Percentiles rank a stretch among this genome's conserved stretches.
Conservation (phyloP, 2,888 invertebrate species). For the Escarpia spicata region DNA sequence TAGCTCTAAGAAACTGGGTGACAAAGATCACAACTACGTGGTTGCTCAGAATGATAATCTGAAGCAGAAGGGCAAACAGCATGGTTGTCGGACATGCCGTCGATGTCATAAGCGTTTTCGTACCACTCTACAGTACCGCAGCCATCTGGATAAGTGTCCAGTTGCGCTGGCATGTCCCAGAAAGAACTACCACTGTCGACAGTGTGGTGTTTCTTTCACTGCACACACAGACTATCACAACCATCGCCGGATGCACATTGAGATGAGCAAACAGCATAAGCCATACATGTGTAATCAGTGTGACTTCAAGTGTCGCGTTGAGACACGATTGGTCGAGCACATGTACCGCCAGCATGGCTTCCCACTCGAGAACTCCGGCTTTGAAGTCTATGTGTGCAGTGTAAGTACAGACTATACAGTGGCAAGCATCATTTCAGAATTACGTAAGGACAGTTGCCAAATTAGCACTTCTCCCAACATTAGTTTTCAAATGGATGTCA, state of each 20-base stretch:
- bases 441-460: background rate
- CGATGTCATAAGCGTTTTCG: slow-evolving; percentile 22
- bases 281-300: slow-evolving; percentile 24
- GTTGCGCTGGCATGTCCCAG: slow-evolving; percentile 23
- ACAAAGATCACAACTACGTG: slow-evolving; percentile 25
- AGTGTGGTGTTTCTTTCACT: slow-evolving; percentile 8
- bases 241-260: slow-evolving; percentile 21
- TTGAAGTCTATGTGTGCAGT: slow-evolving; percentile 24
- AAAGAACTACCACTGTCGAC: slow-evolving; percentile 23
- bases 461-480: slow-evolving; percentile 17
- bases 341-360: slow-evolving; percentile 24
- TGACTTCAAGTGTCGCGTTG: slow-evolving; percentile 24
- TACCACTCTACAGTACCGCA: slow-evolving; percentile 23
- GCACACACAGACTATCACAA: slow-evolving; percentile 23
- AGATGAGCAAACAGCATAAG: slow-evolving; percentile 21
- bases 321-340: slow-evolving; percentile 22
- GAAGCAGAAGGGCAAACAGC: slow-evolving; percentile 22
- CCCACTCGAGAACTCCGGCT: slow-evolving; percentile 23
- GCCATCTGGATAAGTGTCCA: slow-evolving; percentile 22
- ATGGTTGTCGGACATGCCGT: slow-evolving; percentile 22
- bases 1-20: slow-evolving; percentile 21
- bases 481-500: background rate
- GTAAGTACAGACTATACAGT: slow-evolving; percentile 3
- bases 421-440: slow-evolving; percentile 21
- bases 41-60: slow-evolving; percentile 18